Base-by-base conservation (phyloP, 2,113 vertebrate species). In the Zingel zingel region DNA sequence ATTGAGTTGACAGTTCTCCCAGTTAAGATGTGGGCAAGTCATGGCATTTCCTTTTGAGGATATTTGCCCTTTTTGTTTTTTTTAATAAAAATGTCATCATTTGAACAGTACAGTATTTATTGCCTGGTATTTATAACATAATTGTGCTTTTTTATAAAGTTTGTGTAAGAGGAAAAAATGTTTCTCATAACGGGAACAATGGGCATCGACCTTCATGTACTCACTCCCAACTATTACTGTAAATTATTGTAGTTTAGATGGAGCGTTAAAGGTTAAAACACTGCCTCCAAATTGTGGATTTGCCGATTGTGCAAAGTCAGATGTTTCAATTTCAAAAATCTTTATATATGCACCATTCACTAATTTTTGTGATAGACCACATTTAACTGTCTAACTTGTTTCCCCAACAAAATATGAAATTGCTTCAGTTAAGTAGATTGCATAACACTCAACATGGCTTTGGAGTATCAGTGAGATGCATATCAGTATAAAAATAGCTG, bases 51-150 rank as follows among this genome's bases (percentile, higher is more conserved):
- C 16, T 57, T 68, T 47, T 65, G 21, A 74, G 15, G 61, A 36
- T 57, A 39, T 68, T 74, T 39, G 45, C 11, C 45, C 30, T 56
- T 63, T 43, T 75, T 13, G 64, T 65, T 79, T 83, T 83, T 83
- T 85, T 74, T 27, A 87, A 89, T 85, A 84, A 91, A 43, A 90
- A 85, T 45, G 0, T 45, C 5, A 47, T 73, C n/a, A 7, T 83
- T 82, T 82, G 3, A 74, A 36, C 27, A 50, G 66, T 50, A n/a
- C 21, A 51, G 15, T 18, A 6, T 58, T 47, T 39, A 21, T 58
- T 73, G 43, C 61, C 48, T 30, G 19, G 15, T 70, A 39, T 51
- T 43, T 36, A 9, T 16, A 57, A 48, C 14, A 13, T 6, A 19
- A 1, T 67, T 47, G 19, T 56, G 18, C 27, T 64, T 75, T 75